These are phyloP conservation scores for Daphoenositta chrysoptera DNA, from an alignment of 2,113 vertebrate species.

Conservation along the genomic window DNA sequence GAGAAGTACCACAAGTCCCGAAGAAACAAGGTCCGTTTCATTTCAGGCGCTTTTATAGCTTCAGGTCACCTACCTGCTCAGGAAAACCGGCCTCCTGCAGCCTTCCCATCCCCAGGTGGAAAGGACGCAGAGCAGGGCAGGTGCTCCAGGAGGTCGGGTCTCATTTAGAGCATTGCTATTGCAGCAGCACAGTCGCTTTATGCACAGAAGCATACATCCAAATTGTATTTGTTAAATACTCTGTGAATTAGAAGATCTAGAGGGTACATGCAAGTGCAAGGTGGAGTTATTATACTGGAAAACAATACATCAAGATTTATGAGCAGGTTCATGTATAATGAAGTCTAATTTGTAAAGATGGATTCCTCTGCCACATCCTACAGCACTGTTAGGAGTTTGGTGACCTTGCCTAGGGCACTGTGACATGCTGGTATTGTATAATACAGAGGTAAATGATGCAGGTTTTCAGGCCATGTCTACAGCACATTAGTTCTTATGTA, in stretches of 20 bases:
- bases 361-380: conserved; percentile 4
- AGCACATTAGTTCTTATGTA: neutral
- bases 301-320: neutral
- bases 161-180: neutral
- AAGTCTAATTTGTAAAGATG: conserved; percentile 1
- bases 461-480: neutral
- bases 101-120: neutral
- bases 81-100: neutral
- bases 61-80: neutral
- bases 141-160: neutral
- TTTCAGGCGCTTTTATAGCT: neutral
- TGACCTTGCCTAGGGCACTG: conserved; percentile 44
- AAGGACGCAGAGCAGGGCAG: neutral
- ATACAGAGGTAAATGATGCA: neutral
- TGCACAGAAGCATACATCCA: neutral
- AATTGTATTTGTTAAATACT: neutral
- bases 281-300: neutral
- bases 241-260: neutral
- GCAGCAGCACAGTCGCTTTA: neutral
- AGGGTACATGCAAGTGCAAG: neutral
- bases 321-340: neutral
- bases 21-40: neutral
- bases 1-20: neutral
- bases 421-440: neutral
- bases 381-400: neutral